Conservation (phyloP, 2,888 invertebrate genomes). For the Drosophila sordidula region DNA sequence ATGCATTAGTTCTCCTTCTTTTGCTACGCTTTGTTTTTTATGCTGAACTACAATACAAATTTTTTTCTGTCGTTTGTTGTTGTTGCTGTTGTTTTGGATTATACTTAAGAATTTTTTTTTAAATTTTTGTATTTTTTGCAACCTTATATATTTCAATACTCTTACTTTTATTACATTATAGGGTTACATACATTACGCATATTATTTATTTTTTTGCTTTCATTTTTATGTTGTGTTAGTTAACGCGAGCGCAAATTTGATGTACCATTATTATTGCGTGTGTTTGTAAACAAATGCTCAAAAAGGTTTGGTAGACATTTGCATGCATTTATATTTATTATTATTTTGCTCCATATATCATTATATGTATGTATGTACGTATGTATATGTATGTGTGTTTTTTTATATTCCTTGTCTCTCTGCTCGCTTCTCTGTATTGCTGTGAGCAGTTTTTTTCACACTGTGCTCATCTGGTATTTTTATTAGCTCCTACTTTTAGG, state of each 20-base stretch:
- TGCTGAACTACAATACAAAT: conserved; percentile 81
- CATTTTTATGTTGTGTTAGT: conserved; percentile 23
- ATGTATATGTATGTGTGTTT: conserved; percentile 20
- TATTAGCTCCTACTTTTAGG: conserved; percentile 24
- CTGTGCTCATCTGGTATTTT: conserved; percentile 7
- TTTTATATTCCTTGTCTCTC: conserved; percentile 22
- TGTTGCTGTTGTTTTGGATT: conserved; percentile 47
- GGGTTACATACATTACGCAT: conserved; percentile 54
- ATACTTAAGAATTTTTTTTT: conserved; percentile 49
- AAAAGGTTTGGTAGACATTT: conserved; percentile 24
- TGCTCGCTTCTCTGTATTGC: conserved; percentile 34
- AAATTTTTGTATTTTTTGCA: conserved; percentile 38
- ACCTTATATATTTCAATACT: conserved; percentile 68
- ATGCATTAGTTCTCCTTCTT: conserved; percentile 81
- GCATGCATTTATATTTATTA: conserved; percentile 6
- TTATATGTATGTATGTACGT: conserved; percentile 19
- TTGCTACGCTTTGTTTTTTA: conserved; percentile 43
- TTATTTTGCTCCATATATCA: conserved; percentile 20
- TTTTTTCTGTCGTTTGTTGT: conserved; percentile 49
- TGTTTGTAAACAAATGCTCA: conserved; percentile 34
- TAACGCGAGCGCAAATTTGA: conserved; percentile 25
- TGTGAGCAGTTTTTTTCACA: conserved; percentile 21
- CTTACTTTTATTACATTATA: conserved; percentile 66
- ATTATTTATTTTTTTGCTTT: conserved; percentile 21
- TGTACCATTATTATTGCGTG: conserved; percentile 35